phyloP scores from a whole-genome alignment of 35 echinoderm and acorn worm genomes.

The Acanthaster planci region DNA sequence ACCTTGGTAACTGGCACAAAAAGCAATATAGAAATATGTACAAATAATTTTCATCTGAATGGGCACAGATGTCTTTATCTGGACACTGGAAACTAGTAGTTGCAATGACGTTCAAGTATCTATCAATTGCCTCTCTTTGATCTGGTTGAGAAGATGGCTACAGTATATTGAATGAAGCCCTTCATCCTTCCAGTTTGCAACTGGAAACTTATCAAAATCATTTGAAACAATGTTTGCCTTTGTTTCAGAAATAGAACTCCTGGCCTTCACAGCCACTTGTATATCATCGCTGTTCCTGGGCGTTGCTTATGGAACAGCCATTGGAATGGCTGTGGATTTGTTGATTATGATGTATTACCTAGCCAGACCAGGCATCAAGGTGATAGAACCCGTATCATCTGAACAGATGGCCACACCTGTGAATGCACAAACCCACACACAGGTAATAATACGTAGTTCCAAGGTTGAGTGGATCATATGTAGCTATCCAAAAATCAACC shows the following conservation, averaged over 20 bases:
- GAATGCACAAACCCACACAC: constrained; percentile 15
- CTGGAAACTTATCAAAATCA: not conserved
- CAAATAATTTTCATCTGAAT: too few species aligned
- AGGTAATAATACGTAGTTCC: constrained; percentile 40
- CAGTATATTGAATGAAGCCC: not conserved
- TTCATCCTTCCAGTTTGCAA: not conserved
- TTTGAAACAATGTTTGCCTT: not conserved
- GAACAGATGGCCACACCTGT: not conserved
- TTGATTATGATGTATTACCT: constrained; percentile 70
- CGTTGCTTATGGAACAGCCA: constrained; percentile 80
- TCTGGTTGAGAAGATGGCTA: not conserved
- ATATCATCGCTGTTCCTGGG: constrained; percentile 57
- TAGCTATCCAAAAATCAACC: too few species aligned
- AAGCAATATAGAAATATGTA: too few species aligned
- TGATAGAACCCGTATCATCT: constrained; percentile 19
- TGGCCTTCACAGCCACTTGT: constrained; percentile 60
- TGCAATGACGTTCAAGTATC: too few species aligned
- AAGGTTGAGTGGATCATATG: too few species aligned
- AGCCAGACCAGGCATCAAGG: constrained; percentile 72
- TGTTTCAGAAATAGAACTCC: constrained; percentile 76
- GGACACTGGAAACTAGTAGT: too few species aligned
- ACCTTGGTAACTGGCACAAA: too few species aligned
- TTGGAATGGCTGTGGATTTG: constrained; percentile 69
- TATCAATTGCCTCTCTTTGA: not conserved
- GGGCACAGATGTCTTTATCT: too few species aligned